These are phyloP conservation scores for Egretta garzetta DNA, from an alignment of 2,113 vertebrate genomes.

Conservation along the genomic window DNA sequence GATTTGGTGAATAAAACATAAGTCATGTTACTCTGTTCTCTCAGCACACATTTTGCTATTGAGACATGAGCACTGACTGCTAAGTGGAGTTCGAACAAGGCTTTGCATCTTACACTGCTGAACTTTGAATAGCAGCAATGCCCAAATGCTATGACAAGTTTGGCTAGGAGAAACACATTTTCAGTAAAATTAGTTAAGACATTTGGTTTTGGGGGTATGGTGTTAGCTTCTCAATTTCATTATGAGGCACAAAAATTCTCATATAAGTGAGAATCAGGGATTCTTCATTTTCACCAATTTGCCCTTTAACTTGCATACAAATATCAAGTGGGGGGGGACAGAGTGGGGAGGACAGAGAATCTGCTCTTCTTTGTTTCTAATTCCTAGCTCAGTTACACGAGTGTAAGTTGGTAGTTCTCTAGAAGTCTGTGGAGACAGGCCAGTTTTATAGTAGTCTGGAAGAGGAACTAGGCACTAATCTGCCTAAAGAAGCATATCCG, in stretches of 20 bases:
- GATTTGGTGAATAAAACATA: slow-evolving; percentile 11
- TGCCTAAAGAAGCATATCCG: background rate
- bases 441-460: background rate
- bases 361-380: background rate
- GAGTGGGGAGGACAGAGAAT: background rate
- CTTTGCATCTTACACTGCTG: background rate
- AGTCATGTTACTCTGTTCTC: background rate
- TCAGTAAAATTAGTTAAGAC: background rate
- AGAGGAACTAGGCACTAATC: background rate
- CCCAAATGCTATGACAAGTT: background rate
- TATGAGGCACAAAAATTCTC: background rate
- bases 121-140: background rate
- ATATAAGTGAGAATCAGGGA: background rate
- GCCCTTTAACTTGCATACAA: background rate
- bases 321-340: no score
- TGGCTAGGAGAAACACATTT: background rate
- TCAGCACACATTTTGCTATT: background rate
- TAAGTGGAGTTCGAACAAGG: background rate
- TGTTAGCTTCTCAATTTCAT: background rate
- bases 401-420: background rate
- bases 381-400: background rate
- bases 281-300: background rate
- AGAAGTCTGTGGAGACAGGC: background rate
- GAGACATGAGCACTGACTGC: background rate
- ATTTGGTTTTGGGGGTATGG: background rate